Percentiles rank a stretch among this genome's conserved stretches.
These are phyloP conservation scores for Palythoa grandiflora DNA, from an alignment of 92 coral and sea anemone genomes.

Conservation along the genomic window DNA sequence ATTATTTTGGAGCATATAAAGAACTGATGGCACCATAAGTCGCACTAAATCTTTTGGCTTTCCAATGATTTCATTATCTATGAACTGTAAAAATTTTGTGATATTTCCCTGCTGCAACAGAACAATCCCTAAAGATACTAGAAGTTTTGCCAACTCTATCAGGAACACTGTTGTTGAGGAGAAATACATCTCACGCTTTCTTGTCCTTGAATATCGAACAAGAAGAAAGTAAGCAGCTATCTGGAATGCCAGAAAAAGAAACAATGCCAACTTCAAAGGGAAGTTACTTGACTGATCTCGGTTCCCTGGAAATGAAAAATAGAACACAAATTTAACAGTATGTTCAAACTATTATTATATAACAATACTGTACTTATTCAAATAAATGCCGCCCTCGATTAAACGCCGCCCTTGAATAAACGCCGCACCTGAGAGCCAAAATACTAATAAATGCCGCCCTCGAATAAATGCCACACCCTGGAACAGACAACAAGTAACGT, in stretches of 20 bases:
- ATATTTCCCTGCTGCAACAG: conserved; percentile 64
- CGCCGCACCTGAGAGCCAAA: no score
- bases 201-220: conserved; percentile 77
- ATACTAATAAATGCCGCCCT: no score
- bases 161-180: conserved; percentile 82
- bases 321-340: neutral
- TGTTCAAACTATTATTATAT: no score
- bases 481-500: no score
- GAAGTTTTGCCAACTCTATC: conserved; percentile 67
- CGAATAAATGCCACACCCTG: no score
- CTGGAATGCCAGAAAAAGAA: conserved; percentile 72
- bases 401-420: no score
- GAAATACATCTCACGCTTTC: conserved; percentile 75
- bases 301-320: neutral
- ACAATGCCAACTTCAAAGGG: conserved; percentile 32
- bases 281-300: neutral
- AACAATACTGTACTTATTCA: no score
- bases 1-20: conserved; percentile 82
- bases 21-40: conserved; percentile 74
- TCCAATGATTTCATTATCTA: conserved; percentile 52
- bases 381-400: no score
- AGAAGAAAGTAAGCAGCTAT: conserved; percentile 79
- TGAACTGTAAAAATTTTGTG: conserved; percentile 53
- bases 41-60: conserved; percentile 63
- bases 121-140: conserved; percentile 62